A percentile compares a stretch with the other conserved stretches of the same genome.
These are phyloP conservation scores for Percopsis transmontana DNA, from an alignment of 2,113 vertebrate species.

Conservation along the genomic window DNA sequence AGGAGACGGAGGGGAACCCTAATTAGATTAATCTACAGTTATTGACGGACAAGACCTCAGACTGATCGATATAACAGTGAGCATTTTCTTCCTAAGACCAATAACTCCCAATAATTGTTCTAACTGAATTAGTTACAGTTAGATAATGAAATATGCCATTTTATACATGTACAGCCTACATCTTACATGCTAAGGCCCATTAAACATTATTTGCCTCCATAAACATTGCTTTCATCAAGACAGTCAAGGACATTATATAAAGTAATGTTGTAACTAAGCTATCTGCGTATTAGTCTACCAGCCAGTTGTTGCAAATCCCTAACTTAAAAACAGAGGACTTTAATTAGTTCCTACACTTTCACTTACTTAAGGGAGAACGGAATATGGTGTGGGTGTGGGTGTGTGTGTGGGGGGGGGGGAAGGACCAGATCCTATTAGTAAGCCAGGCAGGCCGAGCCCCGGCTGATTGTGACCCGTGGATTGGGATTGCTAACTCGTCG, in stretches of 20 bases:
- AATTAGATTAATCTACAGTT: conserved; percentile 77
- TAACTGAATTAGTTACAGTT: conserved; percentile 66
- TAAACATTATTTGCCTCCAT: not conserved
- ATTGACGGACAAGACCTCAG: conserved; percentile 67
- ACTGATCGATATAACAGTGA: conserved; percentile 71
- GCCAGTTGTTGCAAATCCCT: not conserved
- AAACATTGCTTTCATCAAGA: not conserved
- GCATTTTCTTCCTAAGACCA: conserved; percentile 71
- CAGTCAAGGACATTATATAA: no score
- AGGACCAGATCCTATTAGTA: not conserved
- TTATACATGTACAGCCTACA: conserved; percentile 19
- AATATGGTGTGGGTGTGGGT: not conserved
- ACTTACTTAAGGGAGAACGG: not conserved
- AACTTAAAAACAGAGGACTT: not conserved
- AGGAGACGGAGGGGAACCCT: conserved; percentile 63
- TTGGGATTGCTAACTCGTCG: not conserved
- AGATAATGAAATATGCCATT: conserved; percentile 68
- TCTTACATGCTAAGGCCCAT: not conserved
- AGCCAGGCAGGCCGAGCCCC: not conserved
- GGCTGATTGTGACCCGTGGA: conserved; percentile 2
- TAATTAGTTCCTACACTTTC: not conserved
- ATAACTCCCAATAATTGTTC: conserved; percentile 62
- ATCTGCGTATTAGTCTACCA: not conserved
- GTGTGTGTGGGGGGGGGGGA: not conserved
- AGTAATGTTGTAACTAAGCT: no score